These are phyloP conservation scores for Lasioglossum marginatum DNA, from an alignment of 2,888 invertebrate genomes.

Conservation along the genomic window DNA sequence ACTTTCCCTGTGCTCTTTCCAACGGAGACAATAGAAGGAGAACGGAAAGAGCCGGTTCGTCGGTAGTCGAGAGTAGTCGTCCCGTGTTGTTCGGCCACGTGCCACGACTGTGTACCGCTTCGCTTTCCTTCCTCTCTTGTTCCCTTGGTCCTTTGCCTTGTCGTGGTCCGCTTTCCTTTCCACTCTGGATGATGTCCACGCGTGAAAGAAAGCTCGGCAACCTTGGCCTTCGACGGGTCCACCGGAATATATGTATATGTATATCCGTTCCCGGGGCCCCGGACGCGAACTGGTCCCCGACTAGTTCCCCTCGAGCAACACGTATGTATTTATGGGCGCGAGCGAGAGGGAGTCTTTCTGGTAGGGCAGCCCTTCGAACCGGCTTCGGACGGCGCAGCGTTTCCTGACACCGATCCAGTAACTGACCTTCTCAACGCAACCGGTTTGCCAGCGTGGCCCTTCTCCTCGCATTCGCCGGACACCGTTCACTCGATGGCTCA, in stretches of 20 bases:
- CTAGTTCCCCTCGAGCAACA: background rate
- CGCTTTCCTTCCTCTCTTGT: slow-evolving; percentile 18
- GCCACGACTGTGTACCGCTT: slow-evolving; percentile 14
- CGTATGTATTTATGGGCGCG: background rate
- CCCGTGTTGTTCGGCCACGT: slow-evolving; percentile 62
- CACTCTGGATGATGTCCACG: background rate
- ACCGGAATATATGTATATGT: background rate
- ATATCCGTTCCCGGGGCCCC: background rate
- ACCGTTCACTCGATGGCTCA: slow-evolving; percentile 37
- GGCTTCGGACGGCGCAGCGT: background rate
- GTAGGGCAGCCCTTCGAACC: background rate
- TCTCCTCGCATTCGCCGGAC: background rate
- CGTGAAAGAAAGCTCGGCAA: slow-evolving; percentile 38
- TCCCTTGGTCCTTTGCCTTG: background rate
- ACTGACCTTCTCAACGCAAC: slow-evolving; percentile 71
- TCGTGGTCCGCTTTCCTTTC: background rate
- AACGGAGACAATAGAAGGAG: slow-evolving; percentile 12
- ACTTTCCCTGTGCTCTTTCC: slow-evolving; percentile 52
- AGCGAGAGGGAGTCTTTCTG: background rate
- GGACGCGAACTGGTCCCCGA: background rate
- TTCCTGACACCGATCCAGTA: slow-evolving; percentile 51
- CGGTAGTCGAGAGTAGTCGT: slow-evolving; percentile 21
- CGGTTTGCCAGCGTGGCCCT: slow-evolving; percentile 51
- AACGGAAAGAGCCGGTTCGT: background rate
- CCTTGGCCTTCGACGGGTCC: slow-evolving; percentile 64